Evolutionary conservation across 92 coral and sea anemone genomes (phyloP).

Genomic region (Paramuricea clavata): DNA sequence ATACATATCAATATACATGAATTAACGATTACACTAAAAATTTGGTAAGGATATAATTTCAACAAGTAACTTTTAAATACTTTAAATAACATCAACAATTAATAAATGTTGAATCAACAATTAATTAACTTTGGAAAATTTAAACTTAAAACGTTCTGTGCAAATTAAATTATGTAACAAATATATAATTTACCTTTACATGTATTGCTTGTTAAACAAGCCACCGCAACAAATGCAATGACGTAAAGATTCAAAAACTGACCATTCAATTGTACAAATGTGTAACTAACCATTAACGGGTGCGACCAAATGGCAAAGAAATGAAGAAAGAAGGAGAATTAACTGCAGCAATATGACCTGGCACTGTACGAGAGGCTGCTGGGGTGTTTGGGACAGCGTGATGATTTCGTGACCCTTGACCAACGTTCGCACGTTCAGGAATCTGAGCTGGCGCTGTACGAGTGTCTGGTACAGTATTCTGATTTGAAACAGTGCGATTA

Average conservation of each 20-base stretch:
- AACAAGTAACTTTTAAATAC: too few species aligned
- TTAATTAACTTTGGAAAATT: too few species aligned
- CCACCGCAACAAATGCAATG: neutral
- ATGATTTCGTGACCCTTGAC: neutral
- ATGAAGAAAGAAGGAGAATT: neutral
- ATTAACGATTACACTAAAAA: too few species aligned
- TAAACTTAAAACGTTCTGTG: too few species aligned
- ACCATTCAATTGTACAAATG: neutral
- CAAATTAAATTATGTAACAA: too few species aligned
- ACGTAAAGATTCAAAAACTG: neutral
- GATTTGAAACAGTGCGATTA: neutral
- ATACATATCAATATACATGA: too few species aligned
- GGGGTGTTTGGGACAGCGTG: neutral
- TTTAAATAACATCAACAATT: too few species aligned
- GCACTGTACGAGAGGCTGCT: neutral
- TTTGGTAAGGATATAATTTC: too few species aligned
- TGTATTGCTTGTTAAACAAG: neutral
- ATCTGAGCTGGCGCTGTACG: neutral
- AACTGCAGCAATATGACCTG: neutral
- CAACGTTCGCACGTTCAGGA: neutral
- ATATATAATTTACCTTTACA: neutral
- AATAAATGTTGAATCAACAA: too few species aligned
- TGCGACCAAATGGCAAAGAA: conserved; percentile 23
- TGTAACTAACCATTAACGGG: neutral
- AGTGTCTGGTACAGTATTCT: neutral